phyloP scores from a whole-genome alignment of 2,888 invertebrate species.

The Malthinus seriepunctatus region DNA sequence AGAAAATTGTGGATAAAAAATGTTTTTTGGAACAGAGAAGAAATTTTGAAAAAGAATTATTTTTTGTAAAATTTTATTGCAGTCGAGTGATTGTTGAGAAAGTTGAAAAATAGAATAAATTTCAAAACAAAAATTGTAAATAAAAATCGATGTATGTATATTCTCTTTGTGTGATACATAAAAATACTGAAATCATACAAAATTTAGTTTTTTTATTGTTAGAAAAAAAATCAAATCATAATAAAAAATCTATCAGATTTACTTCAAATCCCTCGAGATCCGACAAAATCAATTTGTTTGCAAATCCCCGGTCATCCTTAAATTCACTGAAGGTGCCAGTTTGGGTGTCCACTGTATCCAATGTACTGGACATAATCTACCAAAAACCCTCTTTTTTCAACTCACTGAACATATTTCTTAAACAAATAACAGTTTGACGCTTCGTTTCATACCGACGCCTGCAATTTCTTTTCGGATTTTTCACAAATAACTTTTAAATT shows the following conservation, averaged over 20 bases:
- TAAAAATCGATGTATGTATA: slow-evolving; percentile 57
- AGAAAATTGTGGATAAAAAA: no score
- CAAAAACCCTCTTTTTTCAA: slow-evolving; percentile 22
- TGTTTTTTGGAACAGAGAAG: no score
- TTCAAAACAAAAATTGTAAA: slow-evolving; percentile 50
- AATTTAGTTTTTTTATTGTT: slow-evolving; percentile 31
- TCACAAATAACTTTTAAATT: background rate
- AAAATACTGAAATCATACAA: slow-evolving; percentile 52
- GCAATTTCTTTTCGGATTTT: slow-evolving; percentile 12
- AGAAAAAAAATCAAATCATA: slow-evolving; percentile 6
- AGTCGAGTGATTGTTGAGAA: background rate
- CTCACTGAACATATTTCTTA: slow-evolving; percentile 27
- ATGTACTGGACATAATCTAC: slow-evolving; percentile 25
- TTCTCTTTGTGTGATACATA: slow-evolving; percentile 58
- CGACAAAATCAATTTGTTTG: slow-evolving; percentile 34
- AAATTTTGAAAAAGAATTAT: no score
- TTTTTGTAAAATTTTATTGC: no score
- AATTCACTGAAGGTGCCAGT: slow-evolving; percentile 40
- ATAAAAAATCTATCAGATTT: slow-evolving; percentile 10
- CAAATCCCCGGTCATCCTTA: slow-evolving; percentile 37
- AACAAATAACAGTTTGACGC: slow-evolving; percentile 28
- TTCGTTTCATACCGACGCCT: slow-evolving; percentile 16
- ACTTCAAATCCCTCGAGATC: slow-evolving; percentile 27
- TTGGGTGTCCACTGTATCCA: slow-evolving; percentile 32
- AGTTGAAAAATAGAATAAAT: slow-evolving; percentile 37